A percentile compares a stretch with the other conserved stretches of the same genome.
These are phyloP conservation scores for Dinoponera quadriceps DNA, from an alignment of 1,140 invertebrate species.

Conservation along the genomic window DNA sequence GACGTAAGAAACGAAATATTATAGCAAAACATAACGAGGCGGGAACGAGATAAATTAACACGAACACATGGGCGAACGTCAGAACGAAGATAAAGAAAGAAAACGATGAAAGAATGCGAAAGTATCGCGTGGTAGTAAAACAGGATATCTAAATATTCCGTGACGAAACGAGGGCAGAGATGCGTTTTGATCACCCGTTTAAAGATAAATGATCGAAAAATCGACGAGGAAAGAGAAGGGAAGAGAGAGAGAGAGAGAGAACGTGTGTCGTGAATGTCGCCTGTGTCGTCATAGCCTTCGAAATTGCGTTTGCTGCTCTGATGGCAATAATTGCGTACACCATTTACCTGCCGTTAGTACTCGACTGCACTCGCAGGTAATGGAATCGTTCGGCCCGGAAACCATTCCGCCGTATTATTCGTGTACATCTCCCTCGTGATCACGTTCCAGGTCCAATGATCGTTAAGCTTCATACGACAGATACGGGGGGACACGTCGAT, in stretches of 20 bases:
- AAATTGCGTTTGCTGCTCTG: constrained; percentile 61
- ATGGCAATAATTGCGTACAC: constrained; percentile 64
- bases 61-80: too few relatives aligned
- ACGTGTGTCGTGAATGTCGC: constrained; percentile 1
- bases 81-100: too few relatives aligned
- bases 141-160: too few relatives aligned
- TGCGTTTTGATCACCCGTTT: background rate
- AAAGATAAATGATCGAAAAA: background rate
- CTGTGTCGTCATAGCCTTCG: constrained; percentile 29
- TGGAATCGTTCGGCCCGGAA: constrained; percentile 44
- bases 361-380: constrained; percentile 28
- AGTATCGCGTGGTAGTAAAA: too few relatives aligned
- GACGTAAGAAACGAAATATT: constrained; percentile 39
- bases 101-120: too few relatives aligned
- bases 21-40: background rate
- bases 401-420: constrained; percentile 55
- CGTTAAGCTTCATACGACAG: constrained; percentile 37
- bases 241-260: constrained; percentile 11
- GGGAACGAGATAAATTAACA: too few relatives aligned
- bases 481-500: constrained; percentile 7
- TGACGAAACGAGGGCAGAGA: background rate
- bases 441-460: constrained; percentile 39
- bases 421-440: constrained; percentile 47
- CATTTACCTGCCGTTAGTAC: constrained; percentile 54
- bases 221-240: background rate